phyloP scores from a whole-genome alignment of 2,113 vertebrate species.

The Herpailurus yagouaroundi region DNA sequence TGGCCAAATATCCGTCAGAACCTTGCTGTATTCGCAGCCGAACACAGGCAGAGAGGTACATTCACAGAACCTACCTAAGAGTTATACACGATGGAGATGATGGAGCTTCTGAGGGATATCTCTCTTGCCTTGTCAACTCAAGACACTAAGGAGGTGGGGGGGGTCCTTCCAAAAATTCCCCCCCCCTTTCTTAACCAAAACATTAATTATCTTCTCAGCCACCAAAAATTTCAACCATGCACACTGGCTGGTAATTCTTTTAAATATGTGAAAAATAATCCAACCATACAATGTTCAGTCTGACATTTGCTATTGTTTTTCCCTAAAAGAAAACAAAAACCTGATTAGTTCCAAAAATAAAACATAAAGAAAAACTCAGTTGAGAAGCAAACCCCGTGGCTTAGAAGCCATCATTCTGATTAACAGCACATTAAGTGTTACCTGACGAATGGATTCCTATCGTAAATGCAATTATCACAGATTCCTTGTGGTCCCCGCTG shows the following conservation, averaged over 20 bases:
- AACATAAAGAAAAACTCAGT: constrained; percentile 41
- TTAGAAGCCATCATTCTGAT: constrained; percentile 65
- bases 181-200: not conserved
- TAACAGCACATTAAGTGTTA: constrained; percentile 55
- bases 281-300: constrained; percentile 32
- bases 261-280: constrained; percentile 40
- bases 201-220: not conserved
- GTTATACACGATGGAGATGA: not conserved
- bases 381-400: constrained; percentile 46
- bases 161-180: not conserved
- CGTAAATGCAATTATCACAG: constrained; percentile 63
- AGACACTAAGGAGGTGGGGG: not conserved
- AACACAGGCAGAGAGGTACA: not conserved
- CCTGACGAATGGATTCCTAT: constrained; percentile 17
- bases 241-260: not conserved
- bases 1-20: constrained; percentile 25
- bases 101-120: not conserved
- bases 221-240: not conserved
- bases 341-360: constrained; percentile 73
- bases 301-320: constrained; percentile 57
- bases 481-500: constrained; percentile 56
- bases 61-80: not conserved
- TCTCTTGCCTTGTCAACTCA: not conserved
- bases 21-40: not conserved
- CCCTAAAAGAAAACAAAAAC: constrained; percentile 66